Base-by-base conservation (phyloP, 2,113 vertebrate genomes). In the Amphiprion ocellaris region DNA sequence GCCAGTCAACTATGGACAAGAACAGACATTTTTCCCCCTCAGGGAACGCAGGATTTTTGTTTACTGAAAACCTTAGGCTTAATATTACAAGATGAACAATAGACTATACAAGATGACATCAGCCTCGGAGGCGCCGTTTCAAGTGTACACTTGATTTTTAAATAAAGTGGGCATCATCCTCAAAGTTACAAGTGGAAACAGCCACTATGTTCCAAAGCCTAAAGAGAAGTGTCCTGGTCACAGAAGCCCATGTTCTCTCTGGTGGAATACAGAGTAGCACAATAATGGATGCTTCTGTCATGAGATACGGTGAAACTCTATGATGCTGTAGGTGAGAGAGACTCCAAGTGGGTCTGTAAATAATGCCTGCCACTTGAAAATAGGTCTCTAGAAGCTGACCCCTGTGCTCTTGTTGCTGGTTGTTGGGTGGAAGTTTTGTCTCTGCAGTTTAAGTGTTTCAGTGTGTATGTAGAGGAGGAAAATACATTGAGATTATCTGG, bases 281-380 rank as follows among this genome's bases (percentile, higher is more conserved):
- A 79, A 85, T 91, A 92, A 92, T 90, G 89, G 83, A 90, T 85
- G 85, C 87, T 91, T 89, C 86, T 90, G 89, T 90, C 88, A 92
- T 81, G 85, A 92, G 84, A 89, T 83, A 89, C 64, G 52, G 39
- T 90, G 89, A 89, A 93, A 90, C 85, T 93, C 90, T 87, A 91
- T 90, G 89, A 90, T 90, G 87, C 87, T 86, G 79, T 81, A 89
- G 89, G 89, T 91, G 89, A 90, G 89, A 84, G 81, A 84, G 83
- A 78, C 85, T 87, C 89, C 77, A 69, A 84, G 86, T 87, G 79
- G 87, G 89, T 83, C 88, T 87, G 85, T 87, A 93, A 93, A 90
- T 88, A 91, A 92, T 87, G 80, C 85, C 90, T 87, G 82, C 76
- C 70, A 88, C 86, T 91, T 91, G 86, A 89, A 89, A 90, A 89